phyloP scores from a whole-genome alignment of 2,888 invertebrate genomes.

The Mellilla xanthometata region DNA sequence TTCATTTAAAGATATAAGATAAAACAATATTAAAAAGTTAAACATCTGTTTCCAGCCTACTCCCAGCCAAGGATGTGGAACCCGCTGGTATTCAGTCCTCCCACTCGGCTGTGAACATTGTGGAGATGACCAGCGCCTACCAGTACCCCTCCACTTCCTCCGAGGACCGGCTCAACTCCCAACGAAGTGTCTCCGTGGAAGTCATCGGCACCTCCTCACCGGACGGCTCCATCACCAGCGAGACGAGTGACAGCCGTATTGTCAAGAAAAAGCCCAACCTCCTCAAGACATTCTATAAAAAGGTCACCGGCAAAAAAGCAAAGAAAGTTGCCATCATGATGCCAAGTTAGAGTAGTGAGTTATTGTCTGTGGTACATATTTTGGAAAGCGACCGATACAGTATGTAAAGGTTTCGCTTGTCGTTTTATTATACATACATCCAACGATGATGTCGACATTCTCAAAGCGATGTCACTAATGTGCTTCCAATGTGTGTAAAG shows the following conservation, averaged over 20 bases:
- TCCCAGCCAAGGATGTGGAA: constrained; percentile 8
- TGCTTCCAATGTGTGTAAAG: too few species aligned
- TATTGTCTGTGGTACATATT: too few species aligned
- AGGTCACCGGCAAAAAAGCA: constrained; percentile 24
- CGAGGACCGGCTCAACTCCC: constrained; percentile 1
- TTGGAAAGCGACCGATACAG: too few species aligned
- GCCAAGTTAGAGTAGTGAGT: too few species aligned
- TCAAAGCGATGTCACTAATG: too few species aligned
- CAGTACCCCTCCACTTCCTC: constrained; percentile 1
- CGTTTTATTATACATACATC: too few species aligned
- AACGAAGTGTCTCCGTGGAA: constrained; percentile 5
- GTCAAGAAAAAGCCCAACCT: constrained; percentile 19
- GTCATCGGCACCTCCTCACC: neutral
- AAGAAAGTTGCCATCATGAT: constrained; percentile 28
- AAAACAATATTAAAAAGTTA: too few species aligned
- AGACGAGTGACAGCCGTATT: constrained; percentile 18
- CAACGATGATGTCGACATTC: too few species aligned
- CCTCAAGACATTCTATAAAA: constrained; percentile 23
- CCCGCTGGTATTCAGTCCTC: constrained; percentile 5
- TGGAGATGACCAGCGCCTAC: constrained; percentile 33
- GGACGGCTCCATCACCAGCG: constrained; percentile 10
- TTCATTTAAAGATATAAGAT: too few species aligned
- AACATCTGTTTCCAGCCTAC: neutral
- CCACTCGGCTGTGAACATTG: constrained; percentile 44
- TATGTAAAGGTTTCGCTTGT: too few species aligned